Evolutionary conservation across 1,140 invertebrate species (phyloP).

Genomic region (Periplaneta americana): DNA sequence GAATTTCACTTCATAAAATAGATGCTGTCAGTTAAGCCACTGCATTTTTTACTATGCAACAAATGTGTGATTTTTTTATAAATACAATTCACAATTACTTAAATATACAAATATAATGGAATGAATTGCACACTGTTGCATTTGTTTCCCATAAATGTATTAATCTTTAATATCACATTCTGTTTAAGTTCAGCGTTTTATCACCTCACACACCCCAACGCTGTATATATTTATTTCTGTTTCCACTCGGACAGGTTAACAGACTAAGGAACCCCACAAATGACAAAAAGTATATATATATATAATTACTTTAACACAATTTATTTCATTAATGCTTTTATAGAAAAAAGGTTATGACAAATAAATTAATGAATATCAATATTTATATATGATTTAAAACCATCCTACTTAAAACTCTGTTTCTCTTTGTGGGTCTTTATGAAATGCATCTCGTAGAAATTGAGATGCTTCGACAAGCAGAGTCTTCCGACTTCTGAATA

Average conservation of each 20-base stretch:
- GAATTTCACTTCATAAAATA: background rate
- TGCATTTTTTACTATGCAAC: background rate
- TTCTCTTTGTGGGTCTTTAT: background rate
- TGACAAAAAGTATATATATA: background rate
- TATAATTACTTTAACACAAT: background rate
- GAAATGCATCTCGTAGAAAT: background rate
- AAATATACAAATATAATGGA: background rate
- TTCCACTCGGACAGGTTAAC: background rate
- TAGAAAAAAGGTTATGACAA: background rate
- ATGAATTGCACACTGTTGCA: background rate
- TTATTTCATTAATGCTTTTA: background rate
- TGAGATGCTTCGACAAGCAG: background rate
- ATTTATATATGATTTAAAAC: background rate
- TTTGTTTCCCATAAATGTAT: background rate
- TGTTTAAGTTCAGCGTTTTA: background rate
- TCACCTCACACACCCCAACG: background rate
- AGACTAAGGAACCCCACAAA: background rate
- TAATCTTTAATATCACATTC: background rate
- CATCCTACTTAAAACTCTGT: background rate
- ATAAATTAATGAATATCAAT: background rate
- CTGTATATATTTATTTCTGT: background rate
- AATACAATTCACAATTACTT: background rate
- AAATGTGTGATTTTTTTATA: background rate
- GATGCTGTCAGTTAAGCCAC: background rate
- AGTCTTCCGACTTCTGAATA: background rate